These are phyloP conservation scores for Leptoteleia sp. DNA, from an alignment of 1,140 invertebrate genomes.

Conservation along the genomic window DNA sequence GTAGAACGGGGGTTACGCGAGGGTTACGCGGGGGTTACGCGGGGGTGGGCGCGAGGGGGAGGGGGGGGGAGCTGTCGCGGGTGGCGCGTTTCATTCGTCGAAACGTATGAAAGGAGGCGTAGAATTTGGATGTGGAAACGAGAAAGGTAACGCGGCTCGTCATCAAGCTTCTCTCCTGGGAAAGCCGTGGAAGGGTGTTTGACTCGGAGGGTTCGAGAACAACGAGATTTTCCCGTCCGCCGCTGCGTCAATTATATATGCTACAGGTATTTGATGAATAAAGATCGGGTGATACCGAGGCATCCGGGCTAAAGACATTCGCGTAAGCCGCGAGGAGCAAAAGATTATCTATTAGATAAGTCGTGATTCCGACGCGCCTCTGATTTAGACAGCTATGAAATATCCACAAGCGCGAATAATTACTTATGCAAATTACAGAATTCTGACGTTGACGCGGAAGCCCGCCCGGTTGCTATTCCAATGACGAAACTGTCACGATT, in stretches of 20 bases:
- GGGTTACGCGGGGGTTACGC: too few relatives aligned
- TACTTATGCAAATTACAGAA: constrained; percentile 53
- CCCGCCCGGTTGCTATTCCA: neutral
- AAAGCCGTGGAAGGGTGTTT: constrained; percentile 52
- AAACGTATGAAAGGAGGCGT: constrained; percentile 62
- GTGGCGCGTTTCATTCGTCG: constrained; percentile 54
- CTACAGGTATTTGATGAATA: constrained; percentile 59
- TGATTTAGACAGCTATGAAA: constrained; percentile 45
- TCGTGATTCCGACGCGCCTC: constrained; percentile 9
- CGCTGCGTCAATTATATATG: constrained; percentile 58
- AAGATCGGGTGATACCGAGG: constrained; percentile 44
- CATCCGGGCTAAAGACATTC: constrained; percentile 18
- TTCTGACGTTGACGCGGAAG: constrained; percentile 21
- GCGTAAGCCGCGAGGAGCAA: constrained; percentile 26
- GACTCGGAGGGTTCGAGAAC: constrained; percentile 38
- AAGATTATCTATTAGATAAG: constrained; percentile 51
- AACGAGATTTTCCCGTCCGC: constrained; percentile 54
- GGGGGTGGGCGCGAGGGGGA: neutral
- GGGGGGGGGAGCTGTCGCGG: too few relatives aligned
- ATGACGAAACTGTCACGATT: constrained; percentile 14
- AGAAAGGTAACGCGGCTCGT: constrained; percentile 53
- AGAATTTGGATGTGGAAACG: constrained; percentile 54
- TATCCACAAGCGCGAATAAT: constrained; percentile 41
- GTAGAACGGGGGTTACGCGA: too few relatives aligned
- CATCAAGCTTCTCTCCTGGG: constrained; percentile 57